A percentile compares a stretch with the other conserved stretches of the same genome.
Conservation (phyloP, 2,797 vertebrate genomes). For the Lagodon rhomboides region DNA sequence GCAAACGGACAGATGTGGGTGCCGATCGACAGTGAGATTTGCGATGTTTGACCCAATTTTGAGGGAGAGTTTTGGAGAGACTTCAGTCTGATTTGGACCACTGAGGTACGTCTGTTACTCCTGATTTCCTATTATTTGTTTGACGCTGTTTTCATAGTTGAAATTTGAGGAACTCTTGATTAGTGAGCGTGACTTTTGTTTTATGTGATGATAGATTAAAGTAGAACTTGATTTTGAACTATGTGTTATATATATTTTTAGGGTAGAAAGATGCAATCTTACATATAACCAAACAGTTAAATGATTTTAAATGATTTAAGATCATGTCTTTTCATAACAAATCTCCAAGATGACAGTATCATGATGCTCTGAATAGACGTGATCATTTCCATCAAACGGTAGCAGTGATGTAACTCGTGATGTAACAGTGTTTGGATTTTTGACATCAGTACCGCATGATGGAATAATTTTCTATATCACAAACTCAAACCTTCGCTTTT, state of each 20-base stretch:
- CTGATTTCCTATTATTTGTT: slow-evolving; percentile 39
- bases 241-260: slow-evolving; percentile 14
- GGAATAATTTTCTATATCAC: slow-evolving; percentile 26
- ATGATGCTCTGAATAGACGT: slow-evolving; percentile 5
- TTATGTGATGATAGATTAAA: slow-evolving; percentile 26
- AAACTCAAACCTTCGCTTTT: slow-evolving; percentile 30
- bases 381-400: slow-evolving; percentile 27
- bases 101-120: slow-evolving; percentile 80
- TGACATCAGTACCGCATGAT: slow-evolving; percentile 7
- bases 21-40: slow-evolving; percentile 50
- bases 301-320: neutral
- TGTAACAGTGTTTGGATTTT: slow-evolving; percentile 22
- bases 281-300: neutral
- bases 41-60: slow-evolving; percentile 65
- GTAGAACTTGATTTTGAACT: slow-evolving; percentile 3
- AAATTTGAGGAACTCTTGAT: slow-evolving; percentile 18
- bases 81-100: slow-evolving; percentile 66
- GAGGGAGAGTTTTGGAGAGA: slow-evolving; percentile 61
- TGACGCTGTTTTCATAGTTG: slow-evolving; percentile 19
- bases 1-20: slow-evolving; percentile 55
- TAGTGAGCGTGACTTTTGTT: slow-evolving; percentile 41
- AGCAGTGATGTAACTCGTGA: slow-evolving; percentile 37
- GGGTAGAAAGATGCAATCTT: neutral
- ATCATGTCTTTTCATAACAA: slow-evolving; percentile 14
- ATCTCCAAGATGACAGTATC: neutral